Evolutionary conservation across 64 coral and sea anemone genomes (phyloP).

Genomic region (Exaiptasia diaphana): DNA sequence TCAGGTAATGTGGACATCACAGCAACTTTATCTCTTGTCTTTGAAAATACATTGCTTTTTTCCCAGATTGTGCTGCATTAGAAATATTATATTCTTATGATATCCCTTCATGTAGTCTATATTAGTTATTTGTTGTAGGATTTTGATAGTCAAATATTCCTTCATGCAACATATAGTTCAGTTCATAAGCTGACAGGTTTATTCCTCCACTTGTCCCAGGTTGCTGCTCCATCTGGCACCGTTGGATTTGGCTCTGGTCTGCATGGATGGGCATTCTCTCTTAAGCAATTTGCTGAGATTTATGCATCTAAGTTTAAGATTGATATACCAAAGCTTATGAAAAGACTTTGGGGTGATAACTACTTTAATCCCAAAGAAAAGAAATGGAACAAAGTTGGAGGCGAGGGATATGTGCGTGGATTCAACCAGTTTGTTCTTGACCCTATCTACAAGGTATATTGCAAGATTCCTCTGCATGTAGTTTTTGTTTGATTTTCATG

Average conservation of each 20-base stretch:
- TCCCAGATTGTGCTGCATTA: no score
- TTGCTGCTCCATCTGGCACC: conserved; percentile 71
- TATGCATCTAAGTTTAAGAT: conserved; percentile 86
- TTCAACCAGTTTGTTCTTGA: conserved; percentile 90
- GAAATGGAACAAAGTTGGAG: conserved; percentile 68
- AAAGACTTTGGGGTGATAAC: conserved; percentile 83
- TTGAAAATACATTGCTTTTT: no score
- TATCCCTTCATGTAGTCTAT: no score
- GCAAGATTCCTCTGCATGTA: neutral
- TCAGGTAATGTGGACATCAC: conserved; percentile 37
- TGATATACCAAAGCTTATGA: conserved; percentile 81
- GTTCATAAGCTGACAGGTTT: no score
- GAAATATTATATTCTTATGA: no score
- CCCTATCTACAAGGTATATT: conserved; percentile 84
- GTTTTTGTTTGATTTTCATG: neutral
- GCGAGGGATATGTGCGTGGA: conserved; percentile 64
- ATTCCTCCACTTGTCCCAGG: conserved; percentile 37
- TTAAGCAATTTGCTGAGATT: conserved; percentile 91
- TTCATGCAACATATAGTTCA: no score
- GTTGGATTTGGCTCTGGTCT: conserved; percentile 98
- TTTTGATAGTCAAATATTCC: no score
- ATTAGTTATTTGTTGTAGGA: no score
- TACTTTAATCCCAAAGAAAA: conserved; percentile 64
- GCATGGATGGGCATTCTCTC: conserved; percentile 91
- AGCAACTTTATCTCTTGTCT: no score